Percentiles rank a stretch among this genome's conserved stretches.
These are phyloP conservation scores for Amphilophus citrinellus DNA, from an alignment of 2,113 vertebrate genomes.

Conservation along the genomic window DNA sequence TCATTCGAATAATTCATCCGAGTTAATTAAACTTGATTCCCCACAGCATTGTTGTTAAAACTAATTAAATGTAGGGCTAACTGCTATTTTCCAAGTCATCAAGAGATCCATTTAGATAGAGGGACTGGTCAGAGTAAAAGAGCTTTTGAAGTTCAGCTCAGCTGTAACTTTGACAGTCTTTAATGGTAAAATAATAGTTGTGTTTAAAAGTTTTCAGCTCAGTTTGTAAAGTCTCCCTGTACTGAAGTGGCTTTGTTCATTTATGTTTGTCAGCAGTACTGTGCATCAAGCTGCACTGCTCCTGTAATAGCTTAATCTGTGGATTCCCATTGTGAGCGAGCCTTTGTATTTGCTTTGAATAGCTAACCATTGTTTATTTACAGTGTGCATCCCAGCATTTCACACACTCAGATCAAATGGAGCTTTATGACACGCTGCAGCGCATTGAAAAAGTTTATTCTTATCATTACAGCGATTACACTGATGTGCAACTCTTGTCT, in stretches of 20 bases:
- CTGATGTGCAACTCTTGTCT: slow-evolving; percentile 23
- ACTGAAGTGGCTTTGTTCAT: not conserved
- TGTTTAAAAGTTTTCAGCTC: not conserved
- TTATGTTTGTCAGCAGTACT: not conserved
- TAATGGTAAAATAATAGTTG: slow-evolving; percentile 18
- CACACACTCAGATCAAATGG: not conserved
- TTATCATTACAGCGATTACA: slow-evolving; percentile 11
- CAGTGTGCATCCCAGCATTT: slow-evolving; percentile 8
- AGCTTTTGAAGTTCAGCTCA: slow-evolving; percentile 35
- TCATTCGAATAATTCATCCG: slow-evolving; percentile 45
- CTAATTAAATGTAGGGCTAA: slow-evolving; percentile 65
- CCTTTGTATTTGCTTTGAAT: slow-evolving; percentile 32
- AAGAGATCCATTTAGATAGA: slow-evolving; percentile 47
- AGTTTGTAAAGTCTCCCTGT: not conserved
- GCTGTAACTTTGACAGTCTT: slow-evolving; percentile 12
- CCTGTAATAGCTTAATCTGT: slow-evolving; percentile 16
- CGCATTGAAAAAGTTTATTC: not conserved
- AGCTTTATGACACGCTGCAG: not conserved
- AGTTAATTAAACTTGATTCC: slow-evolving; percentile 69
- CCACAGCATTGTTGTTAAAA: slow-evolving; percentile 50
- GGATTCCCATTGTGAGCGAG: not conserved
- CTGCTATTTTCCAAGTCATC: slow-evolving; percentile 58
- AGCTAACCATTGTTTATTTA: not conserved
- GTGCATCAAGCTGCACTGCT: not conserved
- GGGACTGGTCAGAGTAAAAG: slow-evolving; percentile 23